Evolutionary conservation across 1,140 invertebrate species (phyloP), one percentile per base, ranked within the genome.

Genomic region (Ips typographus): DNA sequence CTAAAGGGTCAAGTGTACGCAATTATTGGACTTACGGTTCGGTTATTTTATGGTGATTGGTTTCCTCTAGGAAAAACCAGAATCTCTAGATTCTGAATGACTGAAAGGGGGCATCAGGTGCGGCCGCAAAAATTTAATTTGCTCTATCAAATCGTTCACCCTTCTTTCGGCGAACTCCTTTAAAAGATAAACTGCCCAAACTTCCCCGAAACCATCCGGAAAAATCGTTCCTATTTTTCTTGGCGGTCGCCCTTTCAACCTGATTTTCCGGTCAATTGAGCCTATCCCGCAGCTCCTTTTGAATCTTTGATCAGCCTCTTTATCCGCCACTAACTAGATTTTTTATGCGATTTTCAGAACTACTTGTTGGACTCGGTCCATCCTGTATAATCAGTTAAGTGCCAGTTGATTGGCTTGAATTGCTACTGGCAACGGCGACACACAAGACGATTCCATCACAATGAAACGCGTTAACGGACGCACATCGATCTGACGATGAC

Each of bases 191-290:
- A 71, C 69, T 60, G 69, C 62, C 37, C 39, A 71, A 65, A 71
- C n/a, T 56, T 55, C 8, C 8, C 5, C 47, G 37, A 41, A 63
- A 59, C 69, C 69, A 62, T 55, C 63, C 57, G 69, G 69, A 65
- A 71, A 71, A 71, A 71, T 71, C 69, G 69, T 65, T 56, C 65
- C 69, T 65, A 71, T 71, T 71, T 71, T 71, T 65, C 63, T 71
- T 60, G 57, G 56, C 62, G 56, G 47, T 8, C 61, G 61, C 69
- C 62, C 69, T 71, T 65, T 66, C 55, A 37, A 51, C 61, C 57
- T 39, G 62, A 65, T 70, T 70, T 70, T 70, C 68, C 61, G 68
- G 68, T 70, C 68, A 70, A 70, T 70, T 70, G 68, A 53, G 49
- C 49, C 4, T 40, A 68, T 68, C 58, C 59, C 62, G 57, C 67